These are phyloP conservation scores for Choloepus hoffmanni DNA, from an alignment of 2,113 vertebrate species.

Conservation along the genomic window DNA sequence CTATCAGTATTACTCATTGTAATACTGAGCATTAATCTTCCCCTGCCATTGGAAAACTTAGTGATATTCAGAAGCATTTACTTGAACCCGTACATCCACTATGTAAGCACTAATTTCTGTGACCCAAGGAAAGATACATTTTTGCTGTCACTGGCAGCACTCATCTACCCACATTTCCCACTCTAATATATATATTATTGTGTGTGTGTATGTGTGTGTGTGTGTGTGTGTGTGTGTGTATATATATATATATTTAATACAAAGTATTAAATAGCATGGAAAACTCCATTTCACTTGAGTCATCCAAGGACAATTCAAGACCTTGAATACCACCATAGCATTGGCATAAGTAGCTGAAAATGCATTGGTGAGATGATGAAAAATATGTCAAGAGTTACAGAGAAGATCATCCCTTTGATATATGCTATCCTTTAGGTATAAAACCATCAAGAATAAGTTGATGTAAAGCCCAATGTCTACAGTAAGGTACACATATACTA, in stretches of 20 bases:
- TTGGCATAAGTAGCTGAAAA: conserved; percentile 63
- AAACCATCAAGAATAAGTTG: conserved; percentile 73
- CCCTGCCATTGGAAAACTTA: not conserved
- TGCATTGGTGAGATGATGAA: not conserved
- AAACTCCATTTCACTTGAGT: conserved; percentile 69
- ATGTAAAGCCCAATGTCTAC: conserved; percentile 58
- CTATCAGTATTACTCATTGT: no score
- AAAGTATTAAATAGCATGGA: conserved; percentile 44
- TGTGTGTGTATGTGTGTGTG: no score
- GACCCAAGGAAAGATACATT: not conserved
- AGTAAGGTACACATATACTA: not conserved
- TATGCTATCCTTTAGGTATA: conserved; percentile 63
- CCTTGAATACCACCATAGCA: conserved; percentile 49
- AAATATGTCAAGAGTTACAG: conserved; percentile 62
- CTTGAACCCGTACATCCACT: not conserved
- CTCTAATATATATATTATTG: not conserved
- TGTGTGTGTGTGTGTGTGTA: not conserved
- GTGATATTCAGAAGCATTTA: conserved; percentile 11
- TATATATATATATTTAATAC: conserved; percentile 12
- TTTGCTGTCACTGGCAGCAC: not conserved
- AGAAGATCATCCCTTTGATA: conserved; percentile 68
- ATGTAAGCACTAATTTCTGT: not conserved
- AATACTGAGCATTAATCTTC: not conserved
- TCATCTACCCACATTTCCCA: not conserved
- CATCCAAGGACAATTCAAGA: conserved; percentile 71